These are phyloP conservation scores for Nixonia krombeini DNA, from an alignment of 1,140 invertebrate species.

Conservation along the genomic window DNA sequence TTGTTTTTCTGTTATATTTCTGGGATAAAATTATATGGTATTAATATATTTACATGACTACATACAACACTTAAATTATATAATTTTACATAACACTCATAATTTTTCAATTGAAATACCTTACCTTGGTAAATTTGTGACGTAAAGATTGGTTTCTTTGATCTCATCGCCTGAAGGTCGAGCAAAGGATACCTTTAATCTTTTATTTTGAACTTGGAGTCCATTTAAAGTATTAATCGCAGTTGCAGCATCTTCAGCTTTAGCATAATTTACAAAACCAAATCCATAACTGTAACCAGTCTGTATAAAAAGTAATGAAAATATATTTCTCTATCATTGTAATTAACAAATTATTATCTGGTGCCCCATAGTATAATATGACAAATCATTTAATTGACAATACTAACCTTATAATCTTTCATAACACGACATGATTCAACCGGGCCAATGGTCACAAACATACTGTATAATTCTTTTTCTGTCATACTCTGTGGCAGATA, in stretches of 20 bases:
- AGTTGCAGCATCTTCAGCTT: slow-evolving; percentile 85
- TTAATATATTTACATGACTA: too few species aligned
- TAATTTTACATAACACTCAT: too few species aligned
- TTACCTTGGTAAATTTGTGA: slow-evolving; percentile 90
- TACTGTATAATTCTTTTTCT: slow-evolving; percentile 89
- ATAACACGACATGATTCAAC: slow-evolving; percentile 93
- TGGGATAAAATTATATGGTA: slow-evolving; percentile 50
- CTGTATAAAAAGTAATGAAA: slow-evolving; percentile 67
- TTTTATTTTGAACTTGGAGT: slow-evolving; percentile 84
- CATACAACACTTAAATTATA: too few species aligned
- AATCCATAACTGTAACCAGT: slow-evolving; percentile 97
- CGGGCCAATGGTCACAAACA: slow-evolving; percentile 89
- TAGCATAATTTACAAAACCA: slow-evolving; percentile 94
- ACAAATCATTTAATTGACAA: too few species aligned
- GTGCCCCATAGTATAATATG: background rate
- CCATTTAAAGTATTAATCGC: slow-evolving; percentile 92
- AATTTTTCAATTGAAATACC: background rate
- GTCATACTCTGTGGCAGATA: slow-evolving; percentile 95
- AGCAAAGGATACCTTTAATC: slow-evolving; percentile 88
- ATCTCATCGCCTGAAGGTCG: slow-evolving; percentile 92
- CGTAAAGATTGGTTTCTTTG: slow-evolving; percentile 95
- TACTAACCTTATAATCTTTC: slow-evolving; percentile 86
- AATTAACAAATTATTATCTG: background rate
- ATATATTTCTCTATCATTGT: background rate
- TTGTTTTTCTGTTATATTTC: slow-evolving; percentile 84